Conservation (phyloP, 2,888 invertebrate species). For the Celastrina argiolus region DNA sequence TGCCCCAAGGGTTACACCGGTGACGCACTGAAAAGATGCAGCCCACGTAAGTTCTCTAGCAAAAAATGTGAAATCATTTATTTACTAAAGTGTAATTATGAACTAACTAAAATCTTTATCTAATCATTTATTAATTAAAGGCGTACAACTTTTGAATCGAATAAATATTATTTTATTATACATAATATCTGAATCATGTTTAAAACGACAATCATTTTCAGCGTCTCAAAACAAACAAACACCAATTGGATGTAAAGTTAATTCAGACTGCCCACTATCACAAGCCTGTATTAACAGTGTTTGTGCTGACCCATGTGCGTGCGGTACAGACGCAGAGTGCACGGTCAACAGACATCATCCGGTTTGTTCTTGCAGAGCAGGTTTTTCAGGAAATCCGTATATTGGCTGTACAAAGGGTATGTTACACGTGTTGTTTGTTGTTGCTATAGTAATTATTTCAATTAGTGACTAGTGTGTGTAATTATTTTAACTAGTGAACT, state of each 20-base stretch:
- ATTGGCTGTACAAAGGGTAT: slow-evolving; percentile 85
- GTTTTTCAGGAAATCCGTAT: slow-evolving; percentile 86
- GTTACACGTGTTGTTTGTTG: background rate
- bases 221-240: slow-evolving; percentile 73
- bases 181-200: background rate
- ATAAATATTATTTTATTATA: too few relatives aligned
- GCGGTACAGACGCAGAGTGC: slow-evolving; percentile 90
- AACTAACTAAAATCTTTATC: too few relatives aligned
- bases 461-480: too few relatives aligned
- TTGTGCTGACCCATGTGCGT: slow-evolving; percentile 91
- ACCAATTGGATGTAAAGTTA: slow-evolving; percentile 83
- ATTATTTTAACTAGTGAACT: too few relatives aligned
- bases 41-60: slow-evolving; percentile 84
- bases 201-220: slow-evolving; percentile 44
- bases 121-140: too few relatives aligned
- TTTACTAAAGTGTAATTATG: too few relatives aligned
- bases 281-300: slow-evolving; percentile 89
- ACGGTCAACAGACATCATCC: slow-evolving; percentile 90
- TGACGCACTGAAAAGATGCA: slow-evolving; percentile 83
- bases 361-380: slow-evolving; percentile 89
- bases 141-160: too few relatives aligned
- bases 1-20: slow-evolving; percentile 89
- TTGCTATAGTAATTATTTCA: background rate
- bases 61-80: background rate
- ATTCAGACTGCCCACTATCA: slow-evolving; percentile 87